Conservation (phyloP, 2,797 vertebrate genomes). For the Pyrocephalus nanus region DNA sequence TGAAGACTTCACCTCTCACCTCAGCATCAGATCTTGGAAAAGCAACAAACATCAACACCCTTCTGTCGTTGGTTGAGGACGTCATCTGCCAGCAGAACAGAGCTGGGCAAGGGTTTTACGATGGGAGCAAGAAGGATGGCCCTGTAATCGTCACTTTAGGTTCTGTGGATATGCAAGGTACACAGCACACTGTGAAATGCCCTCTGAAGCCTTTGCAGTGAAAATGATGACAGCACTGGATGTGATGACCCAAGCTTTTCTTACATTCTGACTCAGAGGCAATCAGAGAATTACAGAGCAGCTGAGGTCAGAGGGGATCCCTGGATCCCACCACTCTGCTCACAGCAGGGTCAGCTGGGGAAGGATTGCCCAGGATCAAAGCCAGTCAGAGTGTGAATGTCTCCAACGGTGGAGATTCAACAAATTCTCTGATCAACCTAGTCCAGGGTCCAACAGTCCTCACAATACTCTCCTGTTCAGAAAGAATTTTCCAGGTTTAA, state of each 20-base stretch:
- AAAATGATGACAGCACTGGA: background rate
- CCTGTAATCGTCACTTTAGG: constrained; percentile 75
- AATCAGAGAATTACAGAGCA: background rate
- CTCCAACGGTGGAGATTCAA: background rate
- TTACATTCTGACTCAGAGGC: background rate
- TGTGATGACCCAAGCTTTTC: background rate
- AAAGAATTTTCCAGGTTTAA: background rate
- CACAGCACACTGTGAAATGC: background rate
- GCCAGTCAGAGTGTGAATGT: background rate
- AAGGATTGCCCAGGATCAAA: background rate
- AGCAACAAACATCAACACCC: constrained; percentile 84
- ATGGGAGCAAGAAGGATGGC: constrained; percentile 72
- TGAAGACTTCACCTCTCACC: constrained; percentile 80
- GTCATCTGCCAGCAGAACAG: constrained; percentile 85
- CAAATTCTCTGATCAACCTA: background rate
- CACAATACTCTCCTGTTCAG: background rate
- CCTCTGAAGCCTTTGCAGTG: background rate
- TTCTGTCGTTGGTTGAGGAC: constrained; percentile 88
- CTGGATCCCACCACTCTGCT: background rate
- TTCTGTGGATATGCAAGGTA: constrained; percentile 81
- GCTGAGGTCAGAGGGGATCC: background rate
- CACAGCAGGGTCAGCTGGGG: background rate
- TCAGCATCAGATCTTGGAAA: constrained; percentile 74
- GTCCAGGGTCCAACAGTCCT: background rate
- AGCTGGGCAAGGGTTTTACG: constrained; percentile 75